Conservation (phyloP, 2,888 invertebrate genomes). For the Heteromyza rotundicornis region DNA sequence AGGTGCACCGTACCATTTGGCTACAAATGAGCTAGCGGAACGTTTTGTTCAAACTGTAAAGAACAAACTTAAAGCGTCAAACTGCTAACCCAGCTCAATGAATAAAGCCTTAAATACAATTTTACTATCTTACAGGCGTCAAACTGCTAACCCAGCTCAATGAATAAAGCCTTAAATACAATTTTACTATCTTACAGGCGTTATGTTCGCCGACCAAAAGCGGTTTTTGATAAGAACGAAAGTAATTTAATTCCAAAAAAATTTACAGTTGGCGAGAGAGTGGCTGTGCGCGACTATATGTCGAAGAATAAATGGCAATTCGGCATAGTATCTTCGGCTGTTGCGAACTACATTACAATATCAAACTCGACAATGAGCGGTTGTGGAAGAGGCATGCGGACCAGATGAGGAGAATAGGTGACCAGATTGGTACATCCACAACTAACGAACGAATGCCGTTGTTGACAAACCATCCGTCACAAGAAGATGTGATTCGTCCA, state of each 20-base stretch:
- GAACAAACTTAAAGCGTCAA: slow-evolving; percentile 19
- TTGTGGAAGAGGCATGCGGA: not conserved
- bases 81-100: not conserved
- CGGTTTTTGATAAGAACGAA: not conserved
- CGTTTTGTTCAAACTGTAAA: slow-evolving; percentile 25
- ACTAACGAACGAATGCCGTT: too few species aligned
- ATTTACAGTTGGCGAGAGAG: not conserved
- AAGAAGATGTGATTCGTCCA: too few species aligned
- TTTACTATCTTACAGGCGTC: not conserved
- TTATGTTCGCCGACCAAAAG: not conserved
- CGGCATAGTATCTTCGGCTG: not conserved
- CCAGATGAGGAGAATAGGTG: too few species aligned
- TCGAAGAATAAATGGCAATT: not conserved
- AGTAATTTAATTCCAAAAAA: not conserved
- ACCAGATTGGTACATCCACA: too few species aligned
- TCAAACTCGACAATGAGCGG: not conserved
- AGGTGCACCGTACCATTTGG: slow-evolving; percentile 36
- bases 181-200: not conserved
- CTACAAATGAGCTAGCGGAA: slow-evolving; percentile 31
- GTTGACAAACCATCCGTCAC: too few species aligned
- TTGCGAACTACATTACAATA: not conserved
- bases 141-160: too few species aligned
- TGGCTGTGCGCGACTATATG: not conserved
- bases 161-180: not conserved
- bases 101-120: not conserved